Evolutionary conservation across 2,113 vertebrate species (phyloP).

Genomic region (Catharus fuscescens): DNA sequence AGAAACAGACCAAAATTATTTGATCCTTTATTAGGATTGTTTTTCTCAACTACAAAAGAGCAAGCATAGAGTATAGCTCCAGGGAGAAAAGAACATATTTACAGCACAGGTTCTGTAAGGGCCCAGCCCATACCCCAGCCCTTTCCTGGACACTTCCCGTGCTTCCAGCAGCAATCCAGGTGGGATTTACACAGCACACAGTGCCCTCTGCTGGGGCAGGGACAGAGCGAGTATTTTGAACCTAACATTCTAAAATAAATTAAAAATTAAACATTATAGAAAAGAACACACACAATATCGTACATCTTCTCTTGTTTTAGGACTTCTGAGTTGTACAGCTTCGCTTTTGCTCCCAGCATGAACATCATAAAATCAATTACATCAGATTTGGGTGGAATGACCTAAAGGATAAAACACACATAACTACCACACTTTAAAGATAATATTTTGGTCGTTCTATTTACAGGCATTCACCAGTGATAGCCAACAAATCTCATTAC

Average conservation of each 20-base stretch:
- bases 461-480: neutral
- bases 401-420: neutral
- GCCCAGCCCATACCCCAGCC: neutral
- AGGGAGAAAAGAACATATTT: neutral
- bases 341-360: neutral
- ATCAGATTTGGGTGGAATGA: neutral
- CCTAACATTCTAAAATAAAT: neutral
- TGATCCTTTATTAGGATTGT: neutral
- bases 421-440: neutral
- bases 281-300: neutral
- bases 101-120: neutral
- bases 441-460: neutral
- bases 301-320: neutral
- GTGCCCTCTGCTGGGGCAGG: constrained; percentile 47
- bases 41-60: neutral
- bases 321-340: neutral
- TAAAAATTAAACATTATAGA: neutral
- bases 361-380: neutral
- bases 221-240: neutral
- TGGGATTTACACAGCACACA: neutral
- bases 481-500: neutral
- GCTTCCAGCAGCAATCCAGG: neutral
- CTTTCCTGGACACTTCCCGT: neutral
- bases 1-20: neutral
- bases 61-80: neutral